Base-by-base conservation (phyloP, 1,140 invertebrate genomes). In the Drosophila subpulchrella region DNA sequence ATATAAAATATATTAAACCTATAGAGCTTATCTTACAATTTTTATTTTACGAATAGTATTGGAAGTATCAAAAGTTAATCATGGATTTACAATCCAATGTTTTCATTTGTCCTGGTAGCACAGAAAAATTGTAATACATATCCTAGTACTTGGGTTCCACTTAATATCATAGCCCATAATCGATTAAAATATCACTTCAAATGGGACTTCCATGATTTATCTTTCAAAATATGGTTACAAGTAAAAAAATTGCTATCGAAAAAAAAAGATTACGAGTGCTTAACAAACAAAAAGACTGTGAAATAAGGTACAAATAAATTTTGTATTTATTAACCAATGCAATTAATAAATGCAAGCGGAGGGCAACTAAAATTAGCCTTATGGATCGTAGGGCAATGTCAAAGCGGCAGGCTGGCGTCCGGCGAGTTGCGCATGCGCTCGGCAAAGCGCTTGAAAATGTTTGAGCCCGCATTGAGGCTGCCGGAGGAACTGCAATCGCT, bases 361-460 rank as follows among this genome's bases (percentile, higher is more conserved):
- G 73, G 59, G 36, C 46, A 68, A 66, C 58, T 53, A 76, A 44
- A 76, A 66, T 55, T 66, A 88, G 59, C 44, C 48, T 32, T 51
- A 32, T 48, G 30, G 4, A 53, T 66, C 34, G 46, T 27, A 42
- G 46, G 38, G 27, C 32, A 30, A 20, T 51, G 55, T 74, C 62
- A 77, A 13, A 74, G 50, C 20, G 74, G 73, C 65, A 72, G 30
- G 20, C 68, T 68, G 60, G 71, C 27, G 42, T 79, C 63, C 54
- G 71, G 77, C 50, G 67, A 51, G 65, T 82, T 79, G 46, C 78
- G 85, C 75, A 91, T 76, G 53, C 90, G 90, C 60, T 92, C 91
- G 39, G 91, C 85, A 61, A 92, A 92, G 54, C 91, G 90, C 58
- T 91, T 91, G 30, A 92, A 92, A 48, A 92, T 91, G 54, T 92